Percentiles rank a stretch among this genome's conserved stretches.
These are phyloP conservation scores for Drosophila murphyi DNA, from an alignment of 1,140 invertebrate species.

Conservation along the genomic window DNA sequence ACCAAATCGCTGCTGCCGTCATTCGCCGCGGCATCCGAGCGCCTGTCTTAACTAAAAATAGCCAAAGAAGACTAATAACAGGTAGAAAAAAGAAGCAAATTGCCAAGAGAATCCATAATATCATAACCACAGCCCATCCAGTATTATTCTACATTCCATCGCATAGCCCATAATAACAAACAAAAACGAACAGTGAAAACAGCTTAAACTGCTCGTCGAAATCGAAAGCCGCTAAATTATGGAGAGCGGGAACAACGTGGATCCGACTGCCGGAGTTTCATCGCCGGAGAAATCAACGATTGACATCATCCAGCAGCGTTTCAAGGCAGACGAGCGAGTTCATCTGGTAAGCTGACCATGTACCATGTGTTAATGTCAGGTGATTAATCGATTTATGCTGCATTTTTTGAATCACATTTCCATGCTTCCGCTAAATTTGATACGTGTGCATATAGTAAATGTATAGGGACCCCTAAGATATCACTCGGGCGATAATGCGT, in stretches of 20 bases:
- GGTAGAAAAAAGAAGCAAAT: not conserved
- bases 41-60: conserved; percentile 66
- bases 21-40: conserved; percentile 17
- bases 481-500: not conserved
- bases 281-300: conserved; percentile 16
- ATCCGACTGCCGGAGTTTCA: conserved; percentile 1
- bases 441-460: not conserved
- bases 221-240: conserved; percentile 37
- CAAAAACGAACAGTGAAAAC: not conserved
- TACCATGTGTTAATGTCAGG: not conserved
- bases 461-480: not conserved
- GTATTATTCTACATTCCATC: conserved; percentile 49
- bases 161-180: conserved; percentile 11
- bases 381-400: conserved; percentile 5
- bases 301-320: conserved; percentile 71
- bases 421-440: not conserved
- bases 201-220: not conserved
- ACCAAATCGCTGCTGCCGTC: conserved; percentile 30
- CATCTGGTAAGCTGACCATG: conserved; percentile 56
- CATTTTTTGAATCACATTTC: not conserved
- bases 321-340: conserved; percentile 76
- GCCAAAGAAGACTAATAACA: conserved; percentile 29
- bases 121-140: conserved; percentile 21
- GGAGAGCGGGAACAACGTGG: conserved; percentile 40
- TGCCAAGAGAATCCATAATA: conserved; percentile 13